Base-by-base conservation (phyloP, 2,888 invertebrate genomes). In the Phengaris arion region DNA sequence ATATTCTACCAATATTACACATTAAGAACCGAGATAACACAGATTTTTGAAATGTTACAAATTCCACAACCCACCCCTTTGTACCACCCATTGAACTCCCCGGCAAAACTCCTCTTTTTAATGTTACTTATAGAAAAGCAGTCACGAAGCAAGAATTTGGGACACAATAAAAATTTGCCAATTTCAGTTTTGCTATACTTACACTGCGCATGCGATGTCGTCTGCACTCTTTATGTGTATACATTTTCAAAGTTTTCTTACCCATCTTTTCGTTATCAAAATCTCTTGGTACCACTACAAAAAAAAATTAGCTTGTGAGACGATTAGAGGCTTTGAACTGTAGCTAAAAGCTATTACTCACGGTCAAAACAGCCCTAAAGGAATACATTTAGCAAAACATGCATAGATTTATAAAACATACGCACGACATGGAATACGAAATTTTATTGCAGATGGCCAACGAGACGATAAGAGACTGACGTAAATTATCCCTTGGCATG, bases 211-310 rank as follows among this genome's bases (percentile, higher is more conserved):
- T 83, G 12, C 87, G 85, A 83, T 89, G 89, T 75, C 81, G 83
- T 75, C 85, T 83, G 79, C 92, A 92, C 73, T 91, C 90, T 79
- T 84, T 87, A 76, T 91, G 89, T 0, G 88, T 88, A 75, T 84
- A 91, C 75, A 92, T 76, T 81, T 84, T 88, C 4, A 92, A 75
- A 2, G 91, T 86, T 78, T 88, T 91, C 79, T 91, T 92, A 5
- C 86, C 92, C 85, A 92, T 86, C 82, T 84, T 86, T 79, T 92
- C 92, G 4, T 83, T 80, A 77, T 90, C 87, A 35, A 92, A 90
- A 77, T 92, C 90, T 79, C 83, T 85, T 13, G 92, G 92, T 0
- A 91, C 91, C 75, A 82, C 92, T 92, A 80, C 54, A 76, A 78
- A 77, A 9, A 15, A 22, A 15, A 13, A 15, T n/a, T 7, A 15